These are phyloP conservation scores for Leptodactylus fuscus DNA, from an alignment of 2,113 vertebrate species.

Conservation along the genomic window DNA sequence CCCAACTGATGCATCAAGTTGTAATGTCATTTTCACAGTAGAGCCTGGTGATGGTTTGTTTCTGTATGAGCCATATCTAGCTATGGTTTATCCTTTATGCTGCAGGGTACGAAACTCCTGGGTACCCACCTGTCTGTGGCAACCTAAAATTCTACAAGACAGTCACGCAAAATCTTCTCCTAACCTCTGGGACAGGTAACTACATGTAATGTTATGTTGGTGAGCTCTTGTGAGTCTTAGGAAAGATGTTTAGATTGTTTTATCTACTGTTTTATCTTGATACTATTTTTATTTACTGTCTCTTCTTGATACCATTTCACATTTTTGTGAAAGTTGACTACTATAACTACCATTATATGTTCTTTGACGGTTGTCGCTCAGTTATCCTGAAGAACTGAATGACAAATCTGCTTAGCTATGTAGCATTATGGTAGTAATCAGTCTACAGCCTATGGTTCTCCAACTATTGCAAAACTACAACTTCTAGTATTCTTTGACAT, in stretches of 20 bases:
- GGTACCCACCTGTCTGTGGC: conserved; percentile 81
- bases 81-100: conserved; percentile 80
- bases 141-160: conserved; percentile 82
- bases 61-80: conserved; percentile 70
- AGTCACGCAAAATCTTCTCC: conserved; percentile 81
- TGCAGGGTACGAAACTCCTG: conserved; percentile 83
- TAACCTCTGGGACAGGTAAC: conserved; percentile 84
- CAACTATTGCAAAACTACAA: no score
- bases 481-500: no score
- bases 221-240: not conserved
- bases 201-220: conserved; percentile 69
- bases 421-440: not conserved
- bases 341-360: no score
- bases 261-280: not conserved
- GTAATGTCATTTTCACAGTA: not conserved
- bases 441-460: not conserved
- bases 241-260: not conserved
- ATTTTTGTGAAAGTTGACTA: no score
- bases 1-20: not conserved
- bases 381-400: no score
- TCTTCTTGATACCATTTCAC: not conserved
- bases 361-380: no score
- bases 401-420: not conserved
- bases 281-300: not conserved
- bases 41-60: conserved; percentile 47